Base-by-base conservation (phyloP, 2,888 invertebrate genomes). In the Eilema depressum region DNA sequence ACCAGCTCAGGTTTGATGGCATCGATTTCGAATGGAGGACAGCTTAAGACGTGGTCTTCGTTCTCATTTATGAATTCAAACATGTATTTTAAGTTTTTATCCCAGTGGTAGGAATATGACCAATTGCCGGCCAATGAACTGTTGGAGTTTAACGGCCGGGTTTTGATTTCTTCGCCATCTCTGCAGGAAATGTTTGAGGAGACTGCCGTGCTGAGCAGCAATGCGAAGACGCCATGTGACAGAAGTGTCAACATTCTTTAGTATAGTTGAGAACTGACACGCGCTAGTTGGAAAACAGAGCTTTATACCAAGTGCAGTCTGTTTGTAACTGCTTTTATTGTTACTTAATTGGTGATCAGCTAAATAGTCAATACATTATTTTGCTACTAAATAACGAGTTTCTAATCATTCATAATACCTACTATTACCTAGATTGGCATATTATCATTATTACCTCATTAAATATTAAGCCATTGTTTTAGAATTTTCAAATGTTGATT, bases 61-160 rank as follows among this genome's bases (percentile, higher is more conserved):
- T 30, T 26, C 11, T 63, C 59, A 7, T 64, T 1, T 14, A 28
- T 20, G 11, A 53, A 7, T 25, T 80, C 71, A 3, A 12, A 14
- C 0, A 68, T 14, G 56, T 73, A 73, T 56, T 69, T 57, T 33
- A 69, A 75, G 0, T 66, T 7, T 23, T n/a, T 76, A 14, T 74
- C 77, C 81, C 81, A 80, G 30, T 75, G 78, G 61, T 79, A 80
- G 0, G 79, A 71, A 53, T 75, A 80, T 0, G 61, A 69, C 80
- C 81, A 80, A 20, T 74, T 75, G 12, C 81, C 80, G 20, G 74
- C 64, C 4, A 81, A 26, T 2, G 73, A 68, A 63, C 56, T n/a
- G 28, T 70, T 47, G 11, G 70, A 70, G 4, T 66, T 63, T 12
- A 72, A 69, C 1, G 63, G 26, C 17, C 53, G 28, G 1, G 71